A percentile compares a stretch with the other conserved stretches of the same genome.
Evolutionary conservation across 2,888 invertebrate species (phyloP).

Genomic region (Tachina lurida): DNA sequence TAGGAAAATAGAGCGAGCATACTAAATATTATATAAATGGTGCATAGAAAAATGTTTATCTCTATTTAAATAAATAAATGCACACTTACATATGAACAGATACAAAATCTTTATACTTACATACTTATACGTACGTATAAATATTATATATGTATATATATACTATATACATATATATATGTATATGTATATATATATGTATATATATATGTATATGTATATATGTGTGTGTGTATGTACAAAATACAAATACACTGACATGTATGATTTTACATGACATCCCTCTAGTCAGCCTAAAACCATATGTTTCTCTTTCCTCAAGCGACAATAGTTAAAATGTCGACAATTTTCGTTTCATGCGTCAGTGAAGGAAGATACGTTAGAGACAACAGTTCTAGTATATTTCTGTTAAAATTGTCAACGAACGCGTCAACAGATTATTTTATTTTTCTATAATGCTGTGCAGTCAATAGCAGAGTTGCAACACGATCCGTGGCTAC

Average conservation of each 20-base stretch:
- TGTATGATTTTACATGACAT: slow-evolving; percentile 12
- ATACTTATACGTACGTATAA: slow-evolving; percentile 2
- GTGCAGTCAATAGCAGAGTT: too few relatives aligned
- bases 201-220: slow-evolving; percentile 4
- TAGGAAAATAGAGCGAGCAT: slow-evolving; percentile 7
- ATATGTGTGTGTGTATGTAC: neutral
- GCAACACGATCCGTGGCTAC: too few relatives aligned
- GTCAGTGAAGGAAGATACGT: too few relatives aligned
- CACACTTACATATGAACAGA: neutral
- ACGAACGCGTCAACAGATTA: too few relatives aligned
- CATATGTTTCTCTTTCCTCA: too few relatives aligned
- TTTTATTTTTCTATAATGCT: too few relatives aligned
- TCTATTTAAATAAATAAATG: slow-evolving; percentile 46
- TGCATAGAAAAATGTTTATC: slow-evolving; percentile 35
- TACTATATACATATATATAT: slow-evolving; percentile 31
- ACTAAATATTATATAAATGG: slow-evolving; percentile 53
- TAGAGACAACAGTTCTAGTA: too few relatives aligned
- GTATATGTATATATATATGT: slow-evolving; percentile 1
- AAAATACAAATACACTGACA: neutral
- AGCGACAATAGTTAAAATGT: too few relatives aligned
- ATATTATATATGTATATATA: slow-evolving; percentile 14
- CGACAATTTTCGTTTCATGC: too few relatives aligned
- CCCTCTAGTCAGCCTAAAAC: too few relatives aligned
- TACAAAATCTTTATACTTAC: slow-evolving; percentile 6
- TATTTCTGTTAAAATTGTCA: too few relatives aligned